phyloP scores from a whole-genome alignment of 2,797 vertebrate genomes.

The Neostethus bicornis region DNA sequence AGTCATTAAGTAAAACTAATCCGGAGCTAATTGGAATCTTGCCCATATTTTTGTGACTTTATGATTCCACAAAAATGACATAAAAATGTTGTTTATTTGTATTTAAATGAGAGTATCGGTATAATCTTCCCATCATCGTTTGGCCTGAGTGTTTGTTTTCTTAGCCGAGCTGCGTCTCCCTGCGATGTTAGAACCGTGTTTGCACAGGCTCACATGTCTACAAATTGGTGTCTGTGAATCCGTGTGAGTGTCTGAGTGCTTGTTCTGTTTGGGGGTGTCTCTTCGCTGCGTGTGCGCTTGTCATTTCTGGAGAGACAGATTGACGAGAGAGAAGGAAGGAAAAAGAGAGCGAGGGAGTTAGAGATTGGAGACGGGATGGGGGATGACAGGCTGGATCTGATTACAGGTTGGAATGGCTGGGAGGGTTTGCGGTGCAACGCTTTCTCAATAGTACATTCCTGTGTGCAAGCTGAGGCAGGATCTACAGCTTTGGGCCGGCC shows the following conservation, averaged over 20 bases:
- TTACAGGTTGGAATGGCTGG: conserved; percentile 79
- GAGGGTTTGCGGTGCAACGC: conserved; percentile 72
- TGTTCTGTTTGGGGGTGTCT: conserved; percentile 54
- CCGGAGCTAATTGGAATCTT: neutral
- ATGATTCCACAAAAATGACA: conserved; percentile 1
- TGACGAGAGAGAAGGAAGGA: conserved; percentile 18
- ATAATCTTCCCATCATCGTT: conserved; percentile 1
- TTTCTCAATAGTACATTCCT: conserved; percentile 84
- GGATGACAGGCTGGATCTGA: conserved; percentile 80
- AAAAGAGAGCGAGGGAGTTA: conserved; percentile 32
- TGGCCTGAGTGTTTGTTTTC: neutral
- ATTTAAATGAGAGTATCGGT: conserved; percentile 3
- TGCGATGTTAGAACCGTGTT: conserved; percentile 35
- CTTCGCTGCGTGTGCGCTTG: conserved; percentile 50
- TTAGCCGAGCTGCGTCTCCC: conserved; percentile 9
- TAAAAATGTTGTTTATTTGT: conserved; percentile 1
- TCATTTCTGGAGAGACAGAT: conserved; percentile 33
- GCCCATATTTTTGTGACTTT: neutral
- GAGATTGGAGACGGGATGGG: conserved; percentile 66
- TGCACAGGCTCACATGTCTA: conserved; percentile 50
- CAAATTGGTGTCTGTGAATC: conserved; percentile 53
- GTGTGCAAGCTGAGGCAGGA: conserved; percentile 74
- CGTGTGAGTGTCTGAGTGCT: conserved; percentile 50
- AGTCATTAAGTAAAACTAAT: too few species aligned
- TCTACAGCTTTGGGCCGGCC: conserved; percentile 47